A percentile compares a stretch with the other conserved stretches of the same genome.
Conservation (phyloP, 2,888 invertebrate species). For the Escarpia spicata region DNA sequence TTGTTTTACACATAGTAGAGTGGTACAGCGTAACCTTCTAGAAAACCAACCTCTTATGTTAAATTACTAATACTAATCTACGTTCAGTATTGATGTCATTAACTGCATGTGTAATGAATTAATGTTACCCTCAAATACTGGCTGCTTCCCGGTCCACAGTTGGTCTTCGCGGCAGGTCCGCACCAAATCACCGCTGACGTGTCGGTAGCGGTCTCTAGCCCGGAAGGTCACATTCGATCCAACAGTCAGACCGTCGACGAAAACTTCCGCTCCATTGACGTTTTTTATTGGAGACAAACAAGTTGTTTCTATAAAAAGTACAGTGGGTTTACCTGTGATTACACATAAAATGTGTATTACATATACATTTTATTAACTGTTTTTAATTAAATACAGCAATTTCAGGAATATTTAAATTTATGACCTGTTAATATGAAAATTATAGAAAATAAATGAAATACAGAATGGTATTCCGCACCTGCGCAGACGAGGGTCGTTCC, state of each 20-base stretch:
- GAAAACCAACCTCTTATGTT: too few species aligned
- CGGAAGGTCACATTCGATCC: not conserved
- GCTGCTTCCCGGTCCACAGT: not conserved
- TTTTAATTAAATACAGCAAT: too few species aligned
- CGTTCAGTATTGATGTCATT: not conserved
- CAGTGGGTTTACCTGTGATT: not conserved
- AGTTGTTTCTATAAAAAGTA: not conserved
- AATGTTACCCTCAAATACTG: not conserved
- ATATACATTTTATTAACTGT: too few species aligned
- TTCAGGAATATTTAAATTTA: too few species aligned
- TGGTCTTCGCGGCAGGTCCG: slow-evolving; percentile 6
- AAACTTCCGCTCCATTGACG: not conserved
- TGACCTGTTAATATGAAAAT: not conserved
- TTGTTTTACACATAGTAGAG: too few species aligned
- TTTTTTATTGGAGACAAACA: not conserved
- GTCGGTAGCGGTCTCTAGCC: not conserved
- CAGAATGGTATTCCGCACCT: not conserved
- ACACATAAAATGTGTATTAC: too few species aligned
- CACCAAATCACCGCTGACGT: slow-evolving; percentile 12
- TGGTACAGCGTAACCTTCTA: too few species aligned
- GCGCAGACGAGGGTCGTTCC: not conserved
- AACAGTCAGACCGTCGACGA: not conserved
- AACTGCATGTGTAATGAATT: not conserved
- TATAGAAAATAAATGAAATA: not conserved
- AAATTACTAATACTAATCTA: too few species aligned